A percentile compares a stretch with the other conserved stretches of the same genome.
These are phyloP conservation scores for Drosophila sucinea DNA, from an alignment of 1,140 invertebrate species.

Conservation along the genomic window DNA sequence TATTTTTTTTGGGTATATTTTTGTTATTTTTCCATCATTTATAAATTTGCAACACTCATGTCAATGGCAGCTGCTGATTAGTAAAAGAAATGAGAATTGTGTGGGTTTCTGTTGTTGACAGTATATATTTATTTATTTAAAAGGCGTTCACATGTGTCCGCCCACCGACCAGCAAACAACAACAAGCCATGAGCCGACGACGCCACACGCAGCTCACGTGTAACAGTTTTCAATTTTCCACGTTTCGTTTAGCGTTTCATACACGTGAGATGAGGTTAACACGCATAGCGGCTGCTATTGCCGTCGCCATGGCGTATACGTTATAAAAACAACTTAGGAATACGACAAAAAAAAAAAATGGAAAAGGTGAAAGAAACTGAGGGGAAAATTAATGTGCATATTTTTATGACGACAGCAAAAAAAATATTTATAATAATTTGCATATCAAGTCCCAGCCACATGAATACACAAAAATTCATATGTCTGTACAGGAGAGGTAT, in stretches of 20 bases:
- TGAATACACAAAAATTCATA: constrained; percentile 30
- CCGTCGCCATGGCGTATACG: constrained; percentile 23
- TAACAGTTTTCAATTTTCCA: constrained; percentile 38
- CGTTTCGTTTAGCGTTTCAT: constrained; percentile 47
- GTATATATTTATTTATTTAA: constrained; percentile 12
- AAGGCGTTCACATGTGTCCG: constrained; percentile 11
- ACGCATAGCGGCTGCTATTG: constrained; percentile 30
- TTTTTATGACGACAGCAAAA: constrained; percentile 65
- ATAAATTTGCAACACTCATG: constrained; percentile 42
- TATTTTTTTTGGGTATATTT: neutral
- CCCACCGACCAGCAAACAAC: neutral
- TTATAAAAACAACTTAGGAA: constrained; percentile 7
- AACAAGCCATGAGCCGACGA: neutral
- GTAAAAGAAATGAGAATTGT: constrained; percentile 26
- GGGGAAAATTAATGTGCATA: constrained; percentile 74
- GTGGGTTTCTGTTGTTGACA: constrained; percentile 12
- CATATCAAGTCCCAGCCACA: constrained; percentile 65
- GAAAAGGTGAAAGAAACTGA: constrained; percentile 27
- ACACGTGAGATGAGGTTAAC: constrained; percentile 47
- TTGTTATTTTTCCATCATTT: constrained; percentile 16
- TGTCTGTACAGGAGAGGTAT: constrained; percentile 26
- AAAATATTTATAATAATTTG: constrained; percentile 50
- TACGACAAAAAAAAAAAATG: constrained; percentile 26
- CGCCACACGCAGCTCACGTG: constrained; percentile 5
- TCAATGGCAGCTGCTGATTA: constrained; percentile 46